Evolutionary conservation across 2,888 invertebrate species (phyloP).

Genomic region (Andrena minutula): DNA sequence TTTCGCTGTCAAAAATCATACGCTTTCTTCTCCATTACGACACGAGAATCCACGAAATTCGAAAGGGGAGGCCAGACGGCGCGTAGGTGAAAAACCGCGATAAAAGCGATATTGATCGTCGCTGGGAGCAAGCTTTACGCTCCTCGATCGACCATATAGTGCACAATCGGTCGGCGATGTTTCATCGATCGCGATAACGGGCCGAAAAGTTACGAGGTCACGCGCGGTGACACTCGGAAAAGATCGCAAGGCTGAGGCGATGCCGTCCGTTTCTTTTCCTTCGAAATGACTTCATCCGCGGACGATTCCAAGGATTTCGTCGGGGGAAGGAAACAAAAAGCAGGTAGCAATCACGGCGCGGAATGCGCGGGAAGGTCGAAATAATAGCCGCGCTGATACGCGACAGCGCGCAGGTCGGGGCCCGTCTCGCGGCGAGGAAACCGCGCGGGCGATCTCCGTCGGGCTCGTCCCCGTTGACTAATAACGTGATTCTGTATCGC

Average conservation of each 20-base stretch:
- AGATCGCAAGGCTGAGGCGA: constrained; percentile 47
- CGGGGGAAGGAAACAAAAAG: constrained; percentile 68
- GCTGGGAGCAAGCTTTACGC: background rate
- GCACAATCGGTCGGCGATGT: background rate
- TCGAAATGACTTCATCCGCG: constrained; percentile 70
- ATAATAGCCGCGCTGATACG: constrained; percentile 60
- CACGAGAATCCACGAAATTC: background rate
- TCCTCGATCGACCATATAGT: background rate
- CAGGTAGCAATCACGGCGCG: constrained; percentile 65
- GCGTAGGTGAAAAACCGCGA: background rate
- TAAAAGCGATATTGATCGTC: background rate
- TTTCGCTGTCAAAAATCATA: background rate
- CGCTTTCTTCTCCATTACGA: background rate
- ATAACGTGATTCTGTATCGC: constrained; percentile 48
- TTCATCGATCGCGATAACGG: constrained; percentile 22
- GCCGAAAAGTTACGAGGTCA: constrained; percentile 8
- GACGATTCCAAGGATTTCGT: constrained; percentile 70
- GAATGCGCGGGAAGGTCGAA: constrained; percentile 70
- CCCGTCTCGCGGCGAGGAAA: constrained; percentile 20
- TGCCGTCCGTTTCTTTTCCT: constrained; percentile 42
- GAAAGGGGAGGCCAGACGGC: no score
- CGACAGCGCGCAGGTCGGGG: constrained; percentile 5
- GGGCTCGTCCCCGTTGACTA: constrained; percentile 31
- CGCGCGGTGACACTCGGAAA: constrained; percentile 2
- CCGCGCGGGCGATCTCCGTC: constrained; percentile 4